A percentile compares a stretch with the other conserved stretches of the same genome.
These are phyloP conservation scores for Triplophysa siluroides DNA, from an alignment of 2,113 vertebrate species.

Conservation along the genomic window DNA sequence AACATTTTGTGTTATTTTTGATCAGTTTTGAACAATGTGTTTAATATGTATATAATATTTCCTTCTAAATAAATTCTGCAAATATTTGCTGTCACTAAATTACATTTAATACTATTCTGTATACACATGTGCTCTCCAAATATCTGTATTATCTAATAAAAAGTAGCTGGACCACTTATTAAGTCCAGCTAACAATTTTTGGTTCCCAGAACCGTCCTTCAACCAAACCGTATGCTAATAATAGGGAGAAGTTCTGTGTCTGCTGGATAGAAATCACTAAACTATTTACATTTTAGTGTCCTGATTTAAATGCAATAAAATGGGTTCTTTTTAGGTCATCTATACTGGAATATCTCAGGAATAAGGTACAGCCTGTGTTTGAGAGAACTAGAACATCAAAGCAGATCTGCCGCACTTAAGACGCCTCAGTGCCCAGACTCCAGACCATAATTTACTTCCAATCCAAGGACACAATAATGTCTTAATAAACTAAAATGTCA, in stretches of 20 bases:
- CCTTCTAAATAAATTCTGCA: no score
- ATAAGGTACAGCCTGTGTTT: background rate
- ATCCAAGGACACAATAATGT: background rate
- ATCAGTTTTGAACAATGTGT: no score
- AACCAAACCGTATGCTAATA: no score
- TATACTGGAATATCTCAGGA: background rate
- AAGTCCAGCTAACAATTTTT: background rate
- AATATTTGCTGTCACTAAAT: no score
- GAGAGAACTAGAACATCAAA: background rate
- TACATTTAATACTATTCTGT: no score
- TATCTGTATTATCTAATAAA: background rate
- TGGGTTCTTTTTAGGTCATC: background rate
- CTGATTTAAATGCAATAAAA: background rate
- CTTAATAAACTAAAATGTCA: background rate
- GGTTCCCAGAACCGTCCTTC: no score
- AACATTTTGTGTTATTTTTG: no score
- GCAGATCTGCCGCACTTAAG: conserved; percentile 10
- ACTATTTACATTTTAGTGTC: background rate
- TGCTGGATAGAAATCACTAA: no score
- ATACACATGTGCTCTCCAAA: no score
- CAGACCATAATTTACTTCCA: background rate
- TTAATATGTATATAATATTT: no score
- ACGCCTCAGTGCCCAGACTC: conserved; percentile 1
- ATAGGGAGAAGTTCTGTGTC: no score
- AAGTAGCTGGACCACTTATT: background rate